Evolutionary conservation across 2,888 invertebrate species (phyloP), one percentile per base, ranked within the genome.

Genomic region (Parasteatoda lunata): DNA sequence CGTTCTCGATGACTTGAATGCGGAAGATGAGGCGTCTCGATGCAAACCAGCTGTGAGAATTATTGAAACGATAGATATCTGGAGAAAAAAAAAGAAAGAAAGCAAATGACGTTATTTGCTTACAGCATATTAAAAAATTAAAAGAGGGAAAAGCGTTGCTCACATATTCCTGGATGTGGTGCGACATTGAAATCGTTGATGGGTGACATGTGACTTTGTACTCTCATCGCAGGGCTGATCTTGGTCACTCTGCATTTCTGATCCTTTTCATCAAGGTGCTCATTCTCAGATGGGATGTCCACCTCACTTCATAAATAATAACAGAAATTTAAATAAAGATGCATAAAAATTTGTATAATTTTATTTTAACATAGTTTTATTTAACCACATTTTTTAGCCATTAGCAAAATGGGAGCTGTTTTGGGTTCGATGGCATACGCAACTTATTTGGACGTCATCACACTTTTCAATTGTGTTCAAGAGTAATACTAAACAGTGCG

Each of bases 221-320:
- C 51, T 48, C 85, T 69, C 59, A 85, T n/a, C 3, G 48, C 68
- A 8, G 85, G 85, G 48, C 85, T 85, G 51, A 85, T 54, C 13
- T 54, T 64, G 5, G n/a, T 45, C n/a, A 80, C 85, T 4, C 76
- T 79, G 13, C 69, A 73, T 30, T 79, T 79, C n/a, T 73, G 68
- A 48, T 76, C 73, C 13, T 69, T 65, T 47, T 85, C 85, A 49
- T 85, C 75, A 4, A 85, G 52, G 64, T 70, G 80, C 48, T 85
- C 85, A 52, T 79, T 72, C 3, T 8, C 6, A 4, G 75, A 11
- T n/a, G 85, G 85, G 4, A 85, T 4, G 11, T 75, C 75, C 8
- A 59, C 7, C n/a, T 9, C n/a, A n/a, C 59, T 59, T 3, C n/a
- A 7, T 59, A 8, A 30, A 30, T 30, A 30, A 30, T 30, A 30